phyloP scores from a whole-genome alignment of 2,888 invertebrate genomes.

The Camptogramma bilineatum region DNA sequence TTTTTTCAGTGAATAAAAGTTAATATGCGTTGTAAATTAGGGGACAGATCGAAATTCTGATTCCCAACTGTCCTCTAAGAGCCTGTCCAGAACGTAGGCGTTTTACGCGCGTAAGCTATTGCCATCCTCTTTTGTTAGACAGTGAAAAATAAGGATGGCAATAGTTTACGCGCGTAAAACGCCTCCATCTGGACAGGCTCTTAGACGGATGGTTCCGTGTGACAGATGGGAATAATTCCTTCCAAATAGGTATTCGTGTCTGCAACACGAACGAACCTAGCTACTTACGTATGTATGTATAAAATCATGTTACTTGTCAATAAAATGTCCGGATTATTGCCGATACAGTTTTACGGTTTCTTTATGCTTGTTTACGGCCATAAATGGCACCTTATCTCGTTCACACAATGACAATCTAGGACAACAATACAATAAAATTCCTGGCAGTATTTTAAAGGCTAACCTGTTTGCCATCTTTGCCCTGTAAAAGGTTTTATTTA shows the following conservation, averaged over 20 bases:
- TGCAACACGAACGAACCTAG: neutral
- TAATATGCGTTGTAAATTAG: too few relatives aligned
- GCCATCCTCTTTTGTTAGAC: too few relatives aligned
- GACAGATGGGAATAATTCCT: too few relatives aligned
- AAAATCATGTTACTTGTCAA: constrained; percentile 13
- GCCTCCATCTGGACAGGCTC: too few relatives aligned
- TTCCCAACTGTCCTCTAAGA: too few relatives aligned
- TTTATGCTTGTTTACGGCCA: constrained; percentile 53
- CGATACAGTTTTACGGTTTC: constrained; percentile 52
- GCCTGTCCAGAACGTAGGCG: too few relatives aligned
- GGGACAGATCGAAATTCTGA: too few relatives aligned
- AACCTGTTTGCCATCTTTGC: neutral
- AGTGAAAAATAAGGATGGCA: too few relatives aligned
- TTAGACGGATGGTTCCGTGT: too few relatives aligned
- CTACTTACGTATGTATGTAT: neutral
- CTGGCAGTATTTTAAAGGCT: constrained; percentile 5
- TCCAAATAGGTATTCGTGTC: neutral
- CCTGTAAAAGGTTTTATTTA: neutral
- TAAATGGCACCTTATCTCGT: constrained; percentile 30
- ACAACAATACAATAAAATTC: constrained; percentile 3
- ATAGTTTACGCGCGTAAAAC: too few relatives aligned
- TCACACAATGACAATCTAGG: neutral
- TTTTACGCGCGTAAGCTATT: too few relatives aligned
- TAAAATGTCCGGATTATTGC: constrained; percentile 48
- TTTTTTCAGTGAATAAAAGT: too few relatives aligned